Percentiles rank a stretch among this genome's conserved stretches.
Conservation (phyloP, 2,113 vertebrate genomes). For the Hiodon tergisus region DNA sequence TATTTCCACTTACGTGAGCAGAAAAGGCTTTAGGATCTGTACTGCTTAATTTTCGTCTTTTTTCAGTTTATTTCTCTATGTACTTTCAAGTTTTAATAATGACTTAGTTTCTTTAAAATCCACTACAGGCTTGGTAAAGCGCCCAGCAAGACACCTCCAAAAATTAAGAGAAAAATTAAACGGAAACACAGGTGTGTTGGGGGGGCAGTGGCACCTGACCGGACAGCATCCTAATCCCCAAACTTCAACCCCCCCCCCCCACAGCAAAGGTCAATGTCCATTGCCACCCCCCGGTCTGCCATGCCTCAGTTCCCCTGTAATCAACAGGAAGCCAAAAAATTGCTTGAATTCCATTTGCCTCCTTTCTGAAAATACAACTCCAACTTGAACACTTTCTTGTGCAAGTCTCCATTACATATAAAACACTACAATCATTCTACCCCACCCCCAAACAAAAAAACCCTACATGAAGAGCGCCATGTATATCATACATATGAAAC, state of each 20-base stretch:
- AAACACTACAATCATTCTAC: slow-evolving; percentile 48
- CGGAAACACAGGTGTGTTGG: slow-evolving; percentile 14
- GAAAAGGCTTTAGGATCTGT: slow-evolving; percentile 57
- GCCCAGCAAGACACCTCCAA: slow-evolving; percentile 1
- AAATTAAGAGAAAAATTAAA: slow-evolving; percentile 34
- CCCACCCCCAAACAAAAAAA: slow-evolving; percentile 17
- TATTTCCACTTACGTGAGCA: slow-evolving; percentile 52
- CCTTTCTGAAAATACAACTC: slow-evolving; percentile 24
- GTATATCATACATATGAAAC: slow-evolving; percentile 40
- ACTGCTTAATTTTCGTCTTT: slow-evolving; percentile 38
- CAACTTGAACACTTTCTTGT: slow-evolving; percentile 11
- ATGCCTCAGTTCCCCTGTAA: slow-evolving; percentile 11
- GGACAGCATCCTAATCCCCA: too few species aligned
- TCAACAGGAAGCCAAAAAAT: slow-evolving; percentile 11
- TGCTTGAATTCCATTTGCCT: slow-evolving; percentile 3
- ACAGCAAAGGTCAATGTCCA: slow-evolving; percentile 43
- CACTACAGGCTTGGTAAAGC: slow-evolving; percentile 33
- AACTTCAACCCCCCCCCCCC: neutral
- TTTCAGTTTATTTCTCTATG: slow-evolving; percentile 29
- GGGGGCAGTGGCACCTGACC: too few species aligned
- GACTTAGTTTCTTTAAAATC: slow-evolving; percentile 44
- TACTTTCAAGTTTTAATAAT: slow-evolving; percentile 48
- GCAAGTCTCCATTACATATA: slow-evolving; percentile 42
- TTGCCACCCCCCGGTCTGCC: neutral
- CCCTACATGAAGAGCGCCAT: slow-evolving; percentile 26